Evolutionary conservation across 2,888 invertebrate species (phyloP), one percentile per base, ranked within the genome.

Genomic region (Apamea monoglypha): DNA sequence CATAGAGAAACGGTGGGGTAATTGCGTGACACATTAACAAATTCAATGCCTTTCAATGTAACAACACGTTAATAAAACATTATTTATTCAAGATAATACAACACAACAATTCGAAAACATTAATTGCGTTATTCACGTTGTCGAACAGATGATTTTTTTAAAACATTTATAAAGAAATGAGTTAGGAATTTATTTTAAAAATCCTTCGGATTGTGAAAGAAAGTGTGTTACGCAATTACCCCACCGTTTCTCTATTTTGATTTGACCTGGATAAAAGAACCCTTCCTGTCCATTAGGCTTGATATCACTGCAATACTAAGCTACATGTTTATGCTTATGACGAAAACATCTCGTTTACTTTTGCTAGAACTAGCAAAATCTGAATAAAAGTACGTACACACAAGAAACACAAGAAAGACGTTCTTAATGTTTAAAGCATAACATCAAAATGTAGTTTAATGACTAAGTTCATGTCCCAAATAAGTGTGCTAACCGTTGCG

Each of bases 381-480:
- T 2, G 29, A 63, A 29, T 63, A 63, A 29, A 63, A 63, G 18
- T 14, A 59, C 8, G 18, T 18, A 29, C 18, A 8, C 18, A 32
- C 18, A 4, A 63, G 18, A 18, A 18, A 32, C 29, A 29, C 16
- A 21, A 21, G 7, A 29, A 69, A 21, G 6, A 18, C n/a, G 1
- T 68, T 21, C 2, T 6, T 29, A 29, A 29, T 44, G 10, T 29
- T 44, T 44, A 2, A 44, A 12, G 6, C 2, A 12, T 29, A 21
- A 12, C 10, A 44, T 6, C 7, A 29, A n/a, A n/a, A 44, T 44
- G n/a, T 18, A 77, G n/a, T 53, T 82, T 53, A 74, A 63, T 74
- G 56, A 80, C 64, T 56, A 64, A 82, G 16, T 66, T 47, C 7
- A 64, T 66, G 36, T 59, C 7, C 29, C 5, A 47, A 83, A 59